Evolutionary conservation across 2,888 invertebrate species (phyloP), one percentile per base, ranked within the genome.

Genomic region (Limnephilus auricula): DNA sequence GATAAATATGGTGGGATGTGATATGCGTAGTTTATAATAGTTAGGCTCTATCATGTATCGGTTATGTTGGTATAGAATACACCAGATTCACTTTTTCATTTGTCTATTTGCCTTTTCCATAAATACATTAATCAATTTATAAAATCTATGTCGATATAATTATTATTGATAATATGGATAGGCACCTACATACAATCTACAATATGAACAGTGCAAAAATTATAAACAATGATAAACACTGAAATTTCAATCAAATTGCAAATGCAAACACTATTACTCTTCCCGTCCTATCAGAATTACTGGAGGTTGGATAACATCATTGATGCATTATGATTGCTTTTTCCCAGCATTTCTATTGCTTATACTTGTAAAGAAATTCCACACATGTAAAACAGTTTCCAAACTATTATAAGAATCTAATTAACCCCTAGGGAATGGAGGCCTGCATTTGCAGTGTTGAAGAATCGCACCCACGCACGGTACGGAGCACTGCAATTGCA

Each of bases 21-120:
- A 65, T 65, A 65, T 65, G 65, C 65, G n/a, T 65, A 65, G 65
- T 65, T 65, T 65, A 0, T 65, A 65, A 65, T 82, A 25, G 82
- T 82, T 82, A 82, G 82, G 82, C 32, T 34, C 82, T 82, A n/a
- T 82, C 32, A 37, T 82, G 25, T 82, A 82, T 82, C 25, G 25
- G 65, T 18, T 65, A 25, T 65, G 65, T 65, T 65, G 65, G 65
- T 65, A 25, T 65, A 65, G 65, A 65, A 65, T 65, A 65, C 65
- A n/a, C 65, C 65, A 9, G 65, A 65, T 65, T 65, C 25, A 25
- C 65, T n/a, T 65, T 65, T 65, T 25, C 25, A n/a, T n/a, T 65
- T 65, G n/a, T 25, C 65, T 65, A 3, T 6, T 18, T 18, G 18
- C 50, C 18, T 18, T 18, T 50, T 50, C 18, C 45, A 45, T 45